Conservation (phyloP, 2,797 vertebrate genomes). For the Ctenopoma kingsleyae region DNA sequence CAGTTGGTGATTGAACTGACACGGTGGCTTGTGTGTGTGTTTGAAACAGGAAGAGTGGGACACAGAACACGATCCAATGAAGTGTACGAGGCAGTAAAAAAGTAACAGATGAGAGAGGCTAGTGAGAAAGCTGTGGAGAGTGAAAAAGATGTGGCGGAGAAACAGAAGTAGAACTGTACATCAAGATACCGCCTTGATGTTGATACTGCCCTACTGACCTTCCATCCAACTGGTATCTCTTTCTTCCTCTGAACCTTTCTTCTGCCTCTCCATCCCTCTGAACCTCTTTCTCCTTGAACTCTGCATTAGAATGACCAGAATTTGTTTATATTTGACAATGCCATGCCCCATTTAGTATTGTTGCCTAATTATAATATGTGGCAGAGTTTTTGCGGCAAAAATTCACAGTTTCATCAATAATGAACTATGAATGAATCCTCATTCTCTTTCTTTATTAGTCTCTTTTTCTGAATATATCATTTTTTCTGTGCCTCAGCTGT, state of each 20-base stretch:
- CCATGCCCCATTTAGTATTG: constrained; percentile 26
- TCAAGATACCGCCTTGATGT: constrained; percentile 62
- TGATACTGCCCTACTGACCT: constrained; percentile 56
- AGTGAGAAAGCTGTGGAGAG: constrained; percentile 32
- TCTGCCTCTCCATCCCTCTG: constrained; percentile 26
- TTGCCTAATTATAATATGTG: constrained; percentile 34
- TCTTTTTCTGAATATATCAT: constrained; percentile 40
- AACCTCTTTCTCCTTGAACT: constrained; percentile 18
- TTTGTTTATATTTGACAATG: constrained; percentile 32
- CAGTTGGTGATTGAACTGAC: constrained; percentile 71
- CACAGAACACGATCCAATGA: constrained; percentile 44
- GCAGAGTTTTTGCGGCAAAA: constrained; percentile 11
- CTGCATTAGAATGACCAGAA: constrained; percentile 21
- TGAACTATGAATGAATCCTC: constrained; percentile 9
- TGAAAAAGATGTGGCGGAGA: constrained; percentile 45
- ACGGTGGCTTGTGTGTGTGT: constrained; percentile 50
- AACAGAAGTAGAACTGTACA: constrained; percentile 41
- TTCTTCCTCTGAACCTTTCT: constrained; percentile 25
- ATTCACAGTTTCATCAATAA: constrained; percentile 22
- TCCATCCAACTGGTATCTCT: constrained; percentile 39
- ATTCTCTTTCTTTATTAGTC: constrained; percentile 5
- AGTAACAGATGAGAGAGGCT: constrained; percentile 55
- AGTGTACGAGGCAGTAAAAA: constrained; percentile 58
- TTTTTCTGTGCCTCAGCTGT: constrained; percentile 36
- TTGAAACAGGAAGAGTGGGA: constrained; percentile 67